These are phyloP conservation scores for Lepidurus apus DNA, from an alignment of 1,140 invertebrate species.

Conservation along the genomic window DNA sequence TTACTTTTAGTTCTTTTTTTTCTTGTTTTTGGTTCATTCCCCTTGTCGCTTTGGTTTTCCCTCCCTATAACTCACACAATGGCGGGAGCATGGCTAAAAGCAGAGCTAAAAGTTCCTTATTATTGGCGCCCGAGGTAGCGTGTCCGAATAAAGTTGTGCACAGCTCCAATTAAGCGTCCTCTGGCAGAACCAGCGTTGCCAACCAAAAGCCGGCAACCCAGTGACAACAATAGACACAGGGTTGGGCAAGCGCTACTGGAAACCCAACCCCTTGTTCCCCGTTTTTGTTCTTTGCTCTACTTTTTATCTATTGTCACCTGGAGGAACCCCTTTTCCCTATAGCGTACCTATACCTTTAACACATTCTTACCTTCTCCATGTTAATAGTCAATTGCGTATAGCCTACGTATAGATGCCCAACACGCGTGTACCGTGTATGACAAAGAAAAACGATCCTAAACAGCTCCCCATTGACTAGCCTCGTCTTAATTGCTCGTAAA, in stretches of 20 bases:
- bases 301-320: background rate
- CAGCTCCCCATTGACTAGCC: background rate
- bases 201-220: background rate
- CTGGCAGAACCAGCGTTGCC: background rate
- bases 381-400: background rate
- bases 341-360: too few relatives aligned
- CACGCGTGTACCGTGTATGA: background rate
- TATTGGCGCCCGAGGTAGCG: background rate
- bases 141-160: slow-evolving; percentile 7
- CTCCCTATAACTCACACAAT: slow-evolving; percentile 15
- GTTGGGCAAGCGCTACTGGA: background rate
- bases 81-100: background rate
- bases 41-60: background rate
- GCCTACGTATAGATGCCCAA: background rate
- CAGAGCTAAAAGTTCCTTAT: background rate
- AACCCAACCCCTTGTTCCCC: slow-evolving; percentile 7
- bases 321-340: background rate
- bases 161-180: slow-evolving; percentile 14
- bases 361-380: background rate
- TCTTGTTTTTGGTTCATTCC: background rate
- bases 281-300: background rate
- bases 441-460: slow-evolving; percentile 14
- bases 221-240: slow-evolving; percentile 12
- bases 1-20: too few relatives aligned
- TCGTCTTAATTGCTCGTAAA: background rate